These are phyloP conservation scores for Oikopleura dioica DNA, from an alignment of 23 tunicate species.

Conservation along the genomic window DNA sequence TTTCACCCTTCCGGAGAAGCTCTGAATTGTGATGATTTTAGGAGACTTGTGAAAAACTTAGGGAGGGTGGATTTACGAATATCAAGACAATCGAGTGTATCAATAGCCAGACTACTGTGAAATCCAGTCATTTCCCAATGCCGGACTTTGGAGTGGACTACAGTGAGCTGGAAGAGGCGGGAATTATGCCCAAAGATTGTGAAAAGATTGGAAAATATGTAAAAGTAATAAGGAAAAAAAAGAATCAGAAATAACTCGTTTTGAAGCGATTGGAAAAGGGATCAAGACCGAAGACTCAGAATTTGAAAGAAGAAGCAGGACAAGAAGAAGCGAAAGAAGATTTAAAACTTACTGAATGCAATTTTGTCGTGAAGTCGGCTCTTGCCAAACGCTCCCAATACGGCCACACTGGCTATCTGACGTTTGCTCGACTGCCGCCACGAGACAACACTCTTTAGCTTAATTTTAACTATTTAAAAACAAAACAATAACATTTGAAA, in stretches of 20 bases:
- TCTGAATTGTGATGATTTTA: no score
- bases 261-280: neutral
- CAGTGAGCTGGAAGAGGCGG: conserved; percentile 17
- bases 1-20: conserved; percentile 22
- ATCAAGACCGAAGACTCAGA: neutral
- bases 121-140: conserved; percentile 28
- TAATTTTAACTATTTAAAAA: no score
- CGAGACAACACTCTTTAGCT: no score
- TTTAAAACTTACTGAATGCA: neutral
- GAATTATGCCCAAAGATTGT: neutral
- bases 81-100: conserved; percentile 46
- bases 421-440: no score
- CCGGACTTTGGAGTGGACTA: conserved; percentile 38
- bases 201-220: neutral
- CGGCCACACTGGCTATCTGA: conserved; percentile 82
- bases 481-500: no score
- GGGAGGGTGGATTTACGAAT: conserved; percentile 44
- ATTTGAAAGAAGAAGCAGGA: neutral
- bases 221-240: conserved; percentile 20
- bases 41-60: no score
- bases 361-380: neutral
- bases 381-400: conserved; percentile 37
- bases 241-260: conserved; percentile 5
- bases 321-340: conserved; percentile 13
- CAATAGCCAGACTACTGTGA: conserved; percentile 30